Evolutionary conservation across 2,113 vertebrate species (phyloP), one percentile per base, ranked within the genome.

Genomic region (Erinaceus europaeus): DNA sequence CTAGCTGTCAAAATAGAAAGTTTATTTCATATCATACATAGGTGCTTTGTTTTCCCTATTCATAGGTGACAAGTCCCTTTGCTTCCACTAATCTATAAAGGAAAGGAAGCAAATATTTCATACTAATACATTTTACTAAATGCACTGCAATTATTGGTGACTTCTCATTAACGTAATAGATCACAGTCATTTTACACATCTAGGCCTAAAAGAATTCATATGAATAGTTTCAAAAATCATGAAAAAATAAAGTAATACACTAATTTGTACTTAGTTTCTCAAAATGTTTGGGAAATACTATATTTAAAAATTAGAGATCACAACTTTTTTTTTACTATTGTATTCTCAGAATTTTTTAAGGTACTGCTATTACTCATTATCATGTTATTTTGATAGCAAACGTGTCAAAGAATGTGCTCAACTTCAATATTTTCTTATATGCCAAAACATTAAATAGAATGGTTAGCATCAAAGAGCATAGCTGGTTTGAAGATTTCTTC

Each of bases 401-500:
- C 23, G 17, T 40, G 2, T 74, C 44, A 62, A 9, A 77, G 12
- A 72, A 84, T 62, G 29, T 87, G 74, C 71, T 38, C 20, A 36
- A 61, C 32, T 82, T 83, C 44, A 67, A 32, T 46, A 34, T 57
- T 62, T 86, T 25, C 29, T 87, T 77, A 53, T 20, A 9, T 77
- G 46, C 78, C 36, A 87, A 61, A 64, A 27, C 36, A 13, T 10
- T 87, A 50, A 59, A 61, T 88, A 67, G 78, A 92, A 87, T 32
- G 80, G 62, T 81, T 78, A 84, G 73, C 12, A 84, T 61, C 50
- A 23, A 50, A 64, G 72, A 32, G 74, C 88, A 67, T 21, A 74
- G 76, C 46, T 86, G 64, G 50, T 76, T 79, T 93, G 50, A 76
- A 76, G 57, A 75, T 94, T 91, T 90, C 84, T 40, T 61, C 72